These are phyloP conservation scores for Aphis gossypii DNA, from an alignment of 1,140 invertebrate genomes.

Conservation along the genomic window DNA sequence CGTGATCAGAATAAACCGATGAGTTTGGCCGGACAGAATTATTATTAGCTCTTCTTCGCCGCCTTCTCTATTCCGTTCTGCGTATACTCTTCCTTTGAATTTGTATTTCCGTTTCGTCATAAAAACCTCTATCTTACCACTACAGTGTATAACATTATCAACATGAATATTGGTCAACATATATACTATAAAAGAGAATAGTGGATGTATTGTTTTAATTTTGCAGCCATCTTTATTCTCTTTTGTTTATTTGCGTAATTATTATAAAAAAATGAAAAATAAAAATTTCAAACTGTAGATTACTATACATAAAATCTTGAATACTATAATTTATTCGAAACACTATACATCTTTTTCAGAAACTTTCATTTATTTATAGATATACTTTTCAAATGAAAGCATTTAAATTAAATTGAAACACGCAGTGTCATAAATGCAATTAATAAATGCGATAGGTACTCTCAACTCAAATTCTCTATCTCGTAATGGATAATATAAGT, in stretches of 20 bases:
- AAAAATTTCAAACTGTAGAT: background rate
- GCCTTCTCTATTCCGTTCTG: background rate
- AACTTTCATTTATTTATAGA: background rate
- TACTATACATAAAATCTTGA: background rate
- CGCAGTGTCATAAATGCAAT: background rate
- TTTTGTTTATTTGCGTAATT: background rate
- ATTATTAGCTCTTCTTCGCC: slow-evolving; percentile 37
- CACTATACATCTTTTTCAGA: background rate
- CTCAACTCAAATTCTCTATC: background rate
- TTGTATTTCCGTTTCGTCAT: slow-evolving; percentile 8
- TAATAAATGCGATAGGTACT: background rate
- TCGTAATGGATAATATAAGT: background rate
- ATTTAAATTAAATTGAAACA: background rate
- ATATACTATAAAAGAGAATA: background rate
- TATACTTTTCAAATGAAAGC: background rate
- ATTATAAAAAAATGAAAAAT: background rate
- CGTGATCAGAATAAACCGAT: slow-evolving; percentile 52
- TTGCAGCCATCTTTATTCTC: background rate
- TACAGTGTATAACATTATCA: background rate
- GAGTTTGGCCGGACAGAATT: slow-evolving; percentile 48
- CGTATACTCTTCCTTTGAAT: background rate
- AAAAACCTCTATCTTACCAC: background rate
- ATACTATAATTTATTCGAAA: background rate
- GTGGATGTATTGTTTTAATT: background rate
- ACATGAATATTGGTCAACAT: background rate